A percentile compares a stretch with the other conserved stretches of the same genome.
phyloP scores from a whole-genome alignment of 2,113 vertebrate genomes.

The Malurus cyaneus region DNA sequence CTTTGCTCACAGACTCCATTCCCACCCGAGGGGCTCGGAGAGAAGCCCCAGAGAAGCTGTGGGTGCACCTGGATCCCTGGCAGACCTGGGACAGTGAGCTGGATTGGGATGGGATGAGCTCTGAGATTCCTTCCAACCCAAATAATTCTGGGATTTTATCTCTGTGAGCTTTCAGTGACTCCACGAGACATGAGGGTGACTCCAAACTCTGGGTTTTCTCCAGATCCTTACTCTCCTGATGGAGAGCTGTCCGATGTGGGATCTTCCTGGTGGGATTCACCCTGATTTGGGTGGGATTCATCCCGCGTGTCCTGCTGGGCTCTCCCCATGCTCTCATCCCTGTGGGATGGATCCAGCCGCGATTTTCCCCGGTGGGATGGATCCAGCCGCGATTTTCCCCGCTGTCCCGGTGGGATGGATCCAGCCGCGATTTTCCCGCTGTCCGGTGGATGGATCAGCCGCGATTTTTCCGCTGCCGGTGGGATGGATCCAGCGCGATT shows the following conservation, averaged over 20 bases:
- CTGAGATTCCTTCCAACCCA: neutral
- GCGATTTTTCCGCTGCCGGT: too few relatives aligned
- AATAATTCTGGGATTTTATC: neutral
- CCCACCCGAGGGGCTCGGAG: neutral
- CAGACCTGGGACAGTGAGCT: rapidly evolving
- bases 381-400: too few relatives aligned
- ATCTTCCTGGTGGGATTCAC: neutral
- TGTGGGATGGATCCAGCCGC: too few relatives aligned
- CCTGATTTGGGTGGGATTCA: neutral
- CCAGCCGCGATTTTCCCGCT: too few relatives aligned
- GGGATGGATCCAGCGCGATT: too few relatives aligned
- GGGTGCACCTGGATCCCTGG: neutral
- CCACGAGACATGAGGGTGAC: rapidly evolving
- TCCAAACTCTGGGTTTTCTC: neutral
- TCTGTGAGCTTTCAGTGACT: neutral
- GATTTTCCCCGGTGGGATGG: rapidly evolving
- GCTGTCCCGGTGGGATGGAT: too few relatives aligned
- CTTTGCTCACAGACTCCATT: neutral
- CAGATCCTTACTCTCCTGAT: neutral
- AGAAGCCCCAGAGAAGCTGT: neutral
- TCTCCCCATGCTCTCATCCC: too few relatives aligned
- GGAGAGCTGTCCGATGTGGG: neutral
- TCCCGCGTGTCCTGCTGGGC: too few relatives aligned
- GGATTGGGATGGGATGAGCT: rapidly evolving
- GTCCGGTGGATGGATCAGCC: too few relatives aligned